These are phyloP conservation scores for Cricetomys ansorgei DNA, from an alignment of 2,113 vertebrate genomes.

Conservation along the genomic window DNA sequence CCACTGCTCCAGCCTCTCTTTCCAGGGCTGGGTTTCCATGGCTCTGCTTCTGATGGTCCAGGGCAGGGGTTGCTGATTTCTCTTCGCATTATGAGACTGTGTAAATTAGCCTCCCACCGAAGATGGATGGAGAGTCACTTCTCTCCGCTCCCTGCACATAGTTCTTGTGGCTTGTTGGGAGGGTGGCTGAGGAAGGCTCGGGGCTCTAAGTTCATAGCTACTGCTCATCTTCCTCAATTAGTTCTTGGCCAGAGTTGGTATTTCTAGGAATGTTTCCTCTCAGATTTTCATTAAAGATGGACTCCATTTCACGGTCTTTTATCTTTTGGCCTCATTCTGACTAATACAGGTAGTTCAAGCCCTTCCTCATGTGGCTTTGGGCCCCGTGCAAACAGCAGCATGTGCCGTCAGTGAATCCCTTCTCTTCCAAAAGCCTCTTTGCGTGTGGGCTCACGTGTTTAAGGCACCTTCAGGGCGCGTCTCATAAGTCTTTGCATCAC, in stretches of 20 bases:
- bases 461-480: neutral
- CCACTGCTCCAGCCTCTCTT: neutral
- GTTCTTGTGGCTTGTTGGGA: neutral
- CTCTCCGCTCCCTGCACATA: neutral
- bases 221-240: neutral
- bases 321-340: neutral
- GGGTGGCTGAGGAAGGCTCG: neutral
- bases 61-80: neutral
- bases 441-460: neutral
- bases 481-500: neutral
- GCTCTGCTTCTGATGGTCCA: neutral
- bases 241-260: neutral
- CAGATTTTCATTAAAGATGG: neutral
- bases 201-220: neutral
- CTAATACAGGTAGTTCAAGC: neutral
- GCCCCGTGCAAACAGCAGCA: neutral
- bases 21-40: neutral
- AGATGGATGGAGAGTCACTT: neutral
- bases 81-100: neutral
- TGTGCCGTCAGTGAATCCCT: neutral
- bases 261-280: constrained; percentile 18
- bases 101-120: neutral
- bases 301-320: neutral
- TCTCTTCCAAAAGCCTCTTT: neutral
- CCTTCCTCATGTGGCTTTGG: neutral